A percentile compares a stretch with the other conserved stretches of the same genome.
These are phyloP conservation scores for Acrossocheilus fasciatus DNA, from an alignment of 2,797 vertebrate genomes.

Conservation along the genomic window DNA sequence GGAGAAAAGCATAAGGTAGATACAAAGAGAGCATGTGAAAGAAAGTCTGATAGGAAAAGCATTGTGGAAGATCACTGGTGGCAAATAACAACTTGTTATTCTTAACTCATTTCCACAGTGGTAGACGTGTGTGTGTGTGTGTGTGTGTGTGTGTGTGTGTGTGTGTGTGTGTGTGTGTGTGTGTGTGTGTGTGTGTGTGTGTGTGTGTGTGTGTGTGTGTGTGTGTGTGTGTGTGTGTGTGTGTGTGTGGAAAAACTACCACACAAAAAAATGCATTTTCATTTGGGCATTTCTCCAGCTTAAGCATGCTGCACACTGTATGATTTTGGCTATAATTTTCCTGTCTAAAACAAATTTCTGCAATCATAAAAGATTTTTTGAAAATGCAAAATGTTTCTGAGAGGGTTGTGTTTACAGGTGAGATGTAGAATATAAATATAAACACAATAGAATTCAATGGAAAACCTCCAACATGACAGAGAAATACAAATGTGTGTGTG, in stretches of 20 bases:
- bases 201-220: neutral
- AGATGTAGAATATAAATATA: neutral
- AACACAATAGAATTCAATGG: neutral
- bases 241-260: neutral
- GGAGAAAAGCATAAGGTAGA: conserved; percentile 7
- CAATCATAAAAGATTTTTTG: neutral
- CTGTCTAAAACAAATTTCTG: conserved; percentile 1
- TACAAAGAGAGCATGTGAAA: conserved; percentile 25
- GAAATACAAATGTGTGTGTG: neutral
- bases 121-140: neutral
- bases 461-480: neutral
- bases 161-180: neutral
- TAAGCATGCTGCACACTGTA: neutral
- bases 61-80: conserved; percentile 5
- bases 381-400: neutral
- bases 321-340: neutral
- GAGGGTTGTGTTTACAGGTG: neutral
- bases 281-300: neutral
- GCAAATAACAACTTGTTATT: conserved; percentile 19
- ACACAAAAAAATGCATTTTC: conserved; percentile 15
- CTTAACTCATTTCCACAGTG: conserved; percentile 19
- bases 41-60: neutral
- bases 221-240: neutral
- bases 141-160: neutral
- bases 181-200: neutral